Conservation (phyloP, 2,797 vertebrate genomes). For the Ambastaia sidthimunki region DNA sequence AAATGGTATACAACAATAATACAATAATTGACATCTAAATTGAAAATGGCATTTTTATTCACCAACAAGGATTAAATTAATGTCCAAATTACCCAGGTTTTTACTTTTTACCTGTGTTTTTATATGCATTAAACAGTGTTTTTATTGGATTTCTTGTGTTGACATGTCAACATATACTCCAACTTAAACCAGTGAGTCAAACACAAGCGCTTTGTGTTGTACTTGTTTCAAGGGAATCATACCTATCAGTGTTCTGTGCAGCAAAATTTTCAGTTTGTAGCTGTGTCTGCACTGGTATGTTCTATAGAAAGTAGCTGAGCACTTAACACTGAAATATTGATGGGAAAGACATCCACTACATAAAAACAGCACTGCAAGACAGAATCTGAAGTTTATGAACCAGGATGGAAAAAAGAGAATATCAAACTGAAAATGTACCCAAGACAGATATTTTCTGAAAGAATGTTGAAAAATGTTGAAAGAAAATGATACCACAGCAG, state of each 20-base stretch:
- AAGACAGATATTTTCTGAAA: constrained; percentile 20
- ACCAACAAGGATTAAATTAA: too few relatives aligned
- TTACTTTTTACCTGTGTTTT: too few relatives aligned
- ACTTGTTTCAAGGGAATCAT: not conserved
- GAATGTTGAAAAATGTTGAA: constrained; percentile 49
- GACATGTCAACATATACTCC: too few relatives aligned
- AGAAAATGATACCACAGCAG: not conserved
- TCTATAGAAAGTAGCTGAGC: constrained; percentile 54
- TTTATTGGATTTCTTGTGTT: too few relatives aligned
- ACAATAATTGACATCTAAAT: too few relatives aligned
- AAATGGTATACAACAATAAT: too few relatives aligned
- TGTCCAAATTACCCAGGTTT: too few relatives aligned
- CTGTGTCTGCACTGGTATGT: constrained; percentile 4
- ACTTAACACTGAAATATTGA: constrained; percentile 76
- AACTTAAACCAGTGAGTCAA: too few relatives aligned
- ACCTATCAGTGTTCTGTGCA: not conserved
- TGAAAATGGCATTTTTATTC: too few relatives aligned
- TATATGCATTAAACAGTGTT: too few relatives aligned
- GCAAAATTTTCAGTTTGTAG: not conserved
- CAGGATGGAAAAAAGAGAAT: constrained; percentile 16
- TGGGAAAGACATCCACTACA: constrained; percentile 63
- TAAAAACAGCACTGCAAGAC: constrained; percentile 65
- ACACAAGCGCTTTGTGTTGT: not conserved
- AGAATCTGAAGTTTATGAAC: constrained; percentile 33
- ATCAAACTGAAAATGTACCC: constrained; percentile 49